Conservation (phyloP, 2,888 invertebrate species). For the Patella pellucida region DNA sequence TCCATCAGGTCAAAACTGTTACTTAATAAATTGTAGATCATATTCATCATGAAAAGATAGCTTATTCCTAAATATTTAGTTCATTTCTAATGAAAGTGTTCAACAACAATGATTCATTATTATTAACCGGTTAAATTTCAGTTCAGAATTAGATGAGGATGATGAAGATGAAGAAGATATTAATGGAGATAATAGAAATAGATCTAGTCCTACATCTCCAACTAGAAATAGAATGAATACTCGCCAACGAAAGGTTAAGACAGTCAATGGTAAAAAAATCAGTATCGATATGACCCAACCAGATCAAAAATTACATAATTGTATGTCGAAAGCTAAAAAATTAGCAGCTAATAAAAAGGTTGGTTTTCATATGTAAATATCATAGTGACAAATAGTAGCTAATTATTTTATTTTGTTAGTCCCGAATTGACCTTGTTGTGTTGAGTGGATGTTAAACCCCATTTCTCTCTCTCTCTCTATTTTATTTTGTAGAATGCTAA, state of each 20-base stretch:
- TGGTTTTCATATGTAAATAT: no score
- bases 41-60: no score
- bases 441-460: no score
- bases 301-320: slow-evolving; percentile 54
- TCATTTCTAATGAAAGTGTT: no score
- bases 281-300: slow-evolving; percentile 63
- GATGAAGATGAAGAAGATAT: slow-evolving; percentile 27
- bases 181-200: background rate
- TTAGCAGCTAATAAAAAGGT: slow-evolving; percentile 54
- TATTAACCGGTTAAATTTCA: no score
- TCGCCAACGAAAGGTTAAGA: slow-evolving; percentile 25
- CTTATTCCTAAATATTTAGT: no score
- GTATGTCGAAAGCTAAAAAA: slow-evolving; percentile 51
- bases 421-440: no score
- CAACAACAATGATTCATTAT: no score
- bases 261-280: slow-evolving; percentile 47
- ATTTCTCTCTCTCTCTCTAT: no score
- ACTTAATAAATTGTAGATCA: background rate
- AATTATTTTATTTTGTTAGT: no score
- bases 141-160: slow-evolving; percentile 15
- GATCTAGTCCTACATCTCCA: background rate
- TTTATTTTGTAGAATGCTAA: background rate
- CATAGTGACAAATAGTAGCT: no score
- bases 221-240: background rate
- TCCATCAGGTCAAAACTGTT: background rate